Conservation (phyloP, 1,140 invertebrate species). For the Micrasema longulum region DNA sequence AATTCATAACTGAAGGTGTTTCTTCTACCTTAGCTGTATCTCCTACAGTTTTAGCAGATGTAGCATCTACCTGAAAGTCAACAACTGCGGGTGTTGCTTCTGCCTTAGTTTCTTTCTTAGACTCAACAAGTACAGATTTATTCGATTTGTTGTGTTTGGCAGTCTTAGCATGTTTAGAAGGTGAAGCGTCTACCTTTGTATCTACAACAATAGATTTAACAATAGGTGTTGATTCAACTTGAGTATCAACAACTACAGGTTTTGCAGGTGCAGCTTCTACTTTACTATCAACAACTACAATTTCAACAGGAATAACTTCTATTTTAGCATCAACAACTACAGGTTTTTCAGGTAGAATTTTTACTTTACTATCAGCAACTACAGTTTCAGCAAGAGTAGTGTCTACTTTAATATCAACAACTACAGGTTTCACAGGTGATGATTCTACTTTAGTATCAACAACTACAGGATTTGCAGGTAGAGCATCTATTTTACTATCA, state of each 20-base stretch:
- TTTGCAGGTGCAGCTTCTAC: neutral
- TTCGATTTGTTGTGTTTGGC: no score
- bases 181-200: no score
- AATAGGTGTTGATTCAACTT: neutral
- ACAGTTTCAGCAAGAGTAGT: neutral
- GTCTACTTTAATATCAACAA: conserved; percentile 1
- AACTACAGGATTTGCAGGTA: neutral
- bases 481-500: neutral
- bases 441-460: neutral
- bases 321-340: neutral
- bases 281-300: no score
- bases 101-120: no score
- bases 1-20: no score
- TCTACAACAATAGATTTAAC: neutral
- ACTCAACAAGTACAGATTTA: no score
- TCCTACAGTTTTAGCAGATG: no score
- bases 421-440: neutral
- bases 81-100: no score
- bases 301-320: neutral
- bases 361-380: neutral
- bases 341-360: neutral
- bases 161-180: no score
- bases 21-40: no score
- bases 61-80: no score
- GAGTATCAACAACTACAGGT: neutral